Evolutionary conservation across 1,140 invertebrate genomes (phyloP), one percentile per base, ranked within the genome.

Genomic region (Eupeodes corollae): DNA sequence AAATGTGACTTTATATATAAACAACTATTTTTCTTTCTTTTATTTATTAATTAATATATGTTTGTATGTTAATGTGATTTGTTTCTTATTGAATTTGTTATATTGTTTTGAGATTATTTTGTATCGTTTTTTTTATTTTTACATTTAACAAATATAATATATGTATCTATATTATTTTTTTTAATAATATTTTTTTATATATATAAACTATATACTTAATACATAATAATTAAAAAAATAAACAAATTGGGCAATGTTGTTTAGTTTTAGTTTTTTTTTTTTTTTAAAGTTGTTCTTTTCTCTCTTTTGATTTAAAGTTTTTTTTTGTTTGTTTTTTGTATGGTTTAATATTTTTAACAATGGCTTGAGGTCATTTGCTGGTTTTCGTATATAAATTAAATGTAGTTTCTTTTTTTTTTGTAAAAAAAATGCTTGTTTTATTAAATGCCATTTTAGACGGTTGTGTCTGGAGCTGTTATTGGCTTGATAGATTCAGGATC

Each of bases 131-230:
- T 57, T 55, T 31, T 55, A 51, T 51, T 55, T 50, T 55, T 52
- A 52, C 54, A 41, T 40, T 50, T 61, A 59, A 61, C 56, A 61
- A 58, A 58, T 59, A 58, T 54, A 54, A 42, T 32, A 49, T n/a
- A n/a, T n/a, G n/a, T n/a, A n/a, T n/a, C n/a, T n/a, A n/a, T n/a
- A 56, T 45, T 55, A 47, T 55, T 46, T 19, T 53, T 15, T 26
- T 48, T 32, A 26, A 45, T 49, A 49, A 39, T 44, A 44, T 40
- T 47, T 26, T 37, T 15, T 3, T 37, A 6, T 37, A 37, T 37
- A n/a, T n/a, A 37, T n/a, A 37, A n/a, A n/a, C 15, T 37, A 13
- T 37, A n/a, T 37, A 37, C 13, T 48, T 26, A n/a, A n/a, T n/a
- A n/a, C n/a, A n/a, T n/a, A n/a, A n/a, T n/a, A n/a, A n/a, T 26